A percentile compares a stretch with the other conserved stretches of the same genome.
phyloP scores from a whole-genome alignment of 2,888 invertebrate species.

The Rotaria socialis region DNA sequence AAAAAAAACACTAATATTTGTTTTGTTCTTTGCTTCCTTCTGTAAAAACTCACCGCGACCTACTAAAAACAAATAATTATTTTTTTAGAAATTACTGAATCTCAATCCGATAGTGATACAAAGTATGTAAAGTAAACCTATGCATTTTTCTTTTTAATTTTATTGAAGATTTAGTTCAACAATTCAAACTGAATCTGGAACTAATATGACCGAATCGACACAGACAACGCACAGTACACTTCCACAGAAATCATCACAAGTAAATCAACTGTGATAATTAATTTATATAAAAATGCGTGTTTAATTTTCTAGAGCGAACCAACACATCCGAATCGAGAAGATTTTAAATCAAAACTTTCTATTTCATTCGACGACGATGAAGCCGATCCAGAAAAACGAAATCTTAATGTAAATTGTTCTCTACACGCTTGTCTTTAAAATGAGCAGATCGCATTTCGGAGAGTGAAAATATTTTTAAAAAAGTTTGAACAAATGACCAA shows the following conservation, averaged over 20 bases:
- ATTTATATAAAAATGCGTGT: too few species aligned
- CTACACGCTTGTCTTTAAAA: too few species aligned
- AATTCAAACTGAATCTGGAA: not conserved
- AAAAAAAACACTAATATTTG: not conserved
- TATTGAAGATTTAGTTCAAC: not conserved
- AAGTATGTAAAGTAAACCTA: not conserved
- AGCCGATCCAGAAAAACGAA: constrained; percentile 19
- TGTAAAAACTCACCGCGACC: too few species aligned
- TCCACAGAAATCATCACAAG: not conserved
- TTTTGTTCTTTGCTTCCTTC: not conserved
- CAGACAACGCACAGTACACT: not conserved
- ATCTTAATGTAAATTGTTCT: not conserved
- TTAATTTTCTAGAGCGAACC: not conserved
- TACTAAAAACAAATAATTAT: not conserved
- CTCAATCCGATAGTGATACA: constrained; percentile 31
- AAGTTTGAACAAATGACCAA: too few species aligned
- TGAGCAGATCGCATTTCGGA: too few species aligned
- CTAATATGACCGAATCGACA: not conserved
- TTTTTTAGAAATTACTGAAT: constrained; percentile 3
- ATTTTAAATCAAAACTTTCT: not conserved
- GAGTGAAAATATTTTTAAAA: too few species aligned
- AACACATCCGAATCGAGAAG: not conserved
- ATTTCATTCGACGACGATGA: constrained; percentile 24
- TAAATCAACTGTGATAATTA: not conserved
- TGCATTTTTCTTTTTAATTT: not conserved